These are phyloP conservation scores for Pectinophora gossypiella DNA, from an alignment of 1,140 invertebrate species.

Conservation along the genomic window DNA sequence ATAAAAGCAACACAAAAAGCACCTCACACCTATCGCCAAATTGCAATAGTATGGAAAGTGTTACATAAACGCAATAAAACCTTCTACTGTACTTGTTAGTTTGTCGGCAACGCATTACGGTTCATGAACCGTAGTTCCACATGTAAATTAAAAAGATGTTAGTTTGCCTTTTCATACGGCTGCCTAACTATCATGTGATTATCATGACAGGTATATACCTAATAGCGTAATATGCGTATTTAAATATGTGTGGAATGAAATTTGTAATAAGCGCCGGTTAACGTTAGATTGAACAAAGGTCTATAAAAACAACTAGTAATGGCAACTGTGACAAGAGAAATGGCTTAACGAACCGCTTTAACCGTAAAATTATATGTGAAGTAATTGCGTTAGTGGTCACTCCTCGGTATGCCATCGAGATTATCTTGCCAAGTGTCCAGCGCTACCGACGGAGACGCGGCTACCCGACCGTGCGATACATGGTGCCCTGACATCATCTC, in stretches of 20 bases:
- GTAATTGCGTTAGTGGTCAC: not conserved
- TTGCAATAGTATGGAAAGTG: constrained; percentile 9
- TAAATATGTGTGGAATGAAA: too few relatives aligned
- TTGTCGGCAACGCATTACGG: too few relatives aligned
- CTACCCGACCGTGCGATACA: not conserved
- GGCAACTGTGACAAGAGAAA: too few relatives aligned
- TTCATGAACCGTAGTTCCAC: too few relatives aligned
- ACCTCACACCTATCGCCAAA: constrained; percentile 14
- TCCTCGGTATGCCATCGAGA: not conserved
- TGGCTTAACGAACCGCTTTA: not conserved
- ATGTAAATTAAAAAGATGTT: too few relatives aligned
- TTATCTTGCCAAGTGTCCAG: not conserved
- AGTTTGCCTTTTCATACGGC: too few relatives aligned
- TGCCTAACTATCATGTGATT: too few relatives aligned
- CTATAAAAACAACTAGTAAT: too few relatives aligned
- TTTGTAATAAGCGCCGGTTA: too few relatives aligned
- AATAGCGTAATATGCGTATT: too few relatives aligned
- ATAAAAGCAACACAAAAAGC: constrained; percentile 18
- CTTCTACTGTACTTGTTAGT: not conserved
- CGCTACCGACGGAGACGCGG: not conserved
- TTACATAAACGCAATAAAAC: constrained; percentile 11
- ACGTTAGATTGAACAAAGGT: too few relatives aligned
- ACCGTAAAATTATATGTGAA: not conserved
- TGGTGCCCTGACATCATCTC: not conserved
- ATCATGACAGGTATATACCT: too few relatives aligned